Evolutionary conservation across 2,888 invertebrate species (phyloP).

Genomic region (Tiliacea citrago): DNA sequence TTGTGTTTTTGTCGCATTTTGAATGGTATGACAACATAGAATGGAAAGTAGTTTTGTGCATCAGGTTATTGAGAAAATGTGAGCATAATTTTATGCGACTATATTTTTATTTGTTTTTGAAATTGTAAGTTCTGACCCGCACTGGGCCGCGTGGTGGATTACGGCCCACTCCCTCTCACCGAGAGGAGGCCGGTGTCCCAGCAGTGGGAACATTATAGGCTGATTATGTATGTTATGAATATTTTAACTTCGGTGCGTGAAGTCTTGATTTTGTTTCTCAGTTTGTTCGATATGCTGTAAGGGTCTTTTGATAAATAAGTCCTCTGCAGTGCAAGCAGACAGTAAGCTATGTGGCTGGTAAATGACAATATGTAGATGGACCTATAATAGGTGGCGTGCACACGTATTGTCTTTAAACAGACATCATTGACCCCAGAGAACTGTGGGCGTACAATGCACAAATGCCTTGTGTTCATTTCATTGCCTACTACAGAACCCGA

Average conservation of each 20-base stretch:
- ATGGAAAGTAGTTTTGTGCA: constrained; percentile 6
- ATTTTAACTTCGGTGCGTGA: too few species aligned
- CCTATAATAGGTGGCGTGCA: not conserved
- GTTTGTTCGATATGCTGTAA: not conserved
- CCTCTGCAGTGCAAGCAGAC: not conserved
- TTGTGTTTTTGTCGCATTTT: constrained; percentile 35
- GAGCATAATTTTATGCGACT: not conserved
- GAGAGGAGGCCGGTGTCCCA: too few species aligned
- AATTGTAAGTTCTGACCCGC: too few species aligned
- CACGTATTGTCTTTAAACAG: not conserved
- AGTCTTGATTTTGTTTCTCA: not conserved
- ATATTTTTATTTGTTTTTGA: too few species aligned
- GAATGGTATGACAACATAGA: not conserved
- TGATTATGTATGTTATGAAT: too few species aligned
- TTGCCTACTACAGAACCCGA: not conserved
- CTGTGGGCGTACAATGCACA: not conserved
- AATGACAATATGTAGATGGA: not conserved
- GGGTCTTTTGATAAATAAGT: not conserved
- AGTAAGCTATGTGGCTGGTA: too few species aligned
- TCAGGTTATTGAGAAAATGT: not conserved
- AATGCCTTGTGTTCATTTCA: not conserved
- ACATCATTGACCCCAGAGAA: not conserved
- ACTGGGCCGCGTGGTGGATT: too few species aligned
- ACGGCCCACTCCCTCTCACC: too few species aligned
- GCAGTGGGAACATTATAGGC: too few species aligned